A percentile compares a stretch with the other conserved stretches of the same genome.
Conservation (phyloP, 2,797 vertebrate genomes). For the Poecilia wingei region DNA sequence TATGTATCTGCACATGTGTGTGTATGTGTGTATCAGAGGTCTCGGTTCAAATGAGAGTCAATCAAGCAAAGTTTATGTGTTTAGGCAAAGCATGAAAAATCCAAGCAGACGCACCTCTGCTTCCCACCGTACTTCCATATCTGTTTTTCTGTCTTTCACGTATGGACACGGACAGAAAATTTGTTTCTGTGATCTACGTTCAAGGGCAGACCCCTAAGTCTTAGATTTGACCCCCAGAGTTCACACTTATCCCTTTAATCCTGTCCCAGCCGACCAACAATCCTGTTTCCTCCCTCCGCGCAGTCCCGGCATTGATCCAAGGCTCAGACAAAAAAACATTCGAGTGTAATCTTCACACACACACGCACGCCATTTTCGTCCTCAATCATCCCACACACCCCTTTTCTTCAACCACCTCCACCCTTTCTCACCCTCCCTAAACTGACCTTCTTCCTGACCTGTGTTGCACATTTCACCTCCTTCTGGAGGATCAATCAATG, state of each 20-base stretch:
- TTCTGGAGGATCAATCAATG: neutral
- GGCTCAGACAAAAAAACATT: constrained; percentile 71
- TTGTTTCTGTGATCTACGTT: constrained; percentile 45
- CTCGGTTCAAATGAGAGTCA: constrained; percentile 68
- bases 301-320: constrained; percentile 43
- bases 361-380: neutral
- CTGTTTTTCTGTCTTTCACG: constrained; percentile 21
- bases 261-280: constrained; percentile 54
- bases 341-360: constrained; percentile 26
- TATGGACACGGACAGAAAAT: constrained; percentile 10
- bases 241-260: constrained; percentile 65
- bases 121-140: constrained; percentile 61
- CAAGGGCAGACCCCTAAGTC: constrained; percentile 53
- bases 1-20: constrained; percentile 39
- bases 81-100: constrained; percentile 68
- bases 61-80: constrained; percentile 74
- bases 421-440: neutral
- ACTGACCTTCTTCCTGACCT: constrained; percentile 34
- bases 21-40: constrained; percentile 44
- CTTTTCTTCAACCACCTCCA: neutral
- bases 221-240: constrained; percentile 62
- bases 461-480: constrained; percentile 44
- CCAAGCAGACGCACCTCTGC: constrained; percentile 38
- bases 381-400: neutral
- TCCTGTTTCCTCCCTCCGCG: constrained; percentile 53